These are phyloP conservation scores for Labrus mixtus DNA, from an alignment of 2,113 vertebrate species.

Conservation along the genomic window DNA sequence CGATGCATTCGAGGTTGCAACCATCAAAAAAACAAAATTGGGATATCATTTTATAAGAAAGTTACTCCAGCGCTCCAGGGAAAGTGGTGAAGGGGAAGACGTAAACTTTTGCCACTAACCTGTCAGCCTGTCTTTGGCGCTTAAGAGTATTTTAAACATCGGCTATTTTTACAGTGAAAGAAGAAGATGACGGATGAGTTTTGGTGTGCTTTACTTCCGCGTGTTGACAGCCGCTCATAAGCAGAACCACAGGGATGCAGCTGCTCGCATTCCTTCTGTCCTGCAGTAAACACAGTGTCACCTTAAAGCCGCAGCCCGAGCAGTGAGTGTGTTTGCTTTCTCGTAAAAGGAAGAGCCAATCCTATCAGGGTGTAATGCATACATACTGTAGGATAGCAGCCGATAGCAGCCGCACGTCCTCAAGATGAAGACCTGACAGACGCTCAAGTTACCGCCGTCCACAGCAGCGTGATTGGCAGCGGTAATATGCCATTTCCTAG, in stretches of 20 bases:
- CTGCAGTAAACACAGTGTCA: constrained; percentile 30
- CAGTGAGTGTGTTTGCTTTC: neutral
- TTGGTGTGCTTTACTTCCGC: constrained; percentile 37
- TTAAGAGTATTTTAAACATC: constrained; percentile 20
- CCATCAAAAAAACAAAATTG: neutral
- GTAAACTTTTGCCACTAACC: constrained; percentile 23
- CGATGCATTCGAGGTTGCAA: neutral
- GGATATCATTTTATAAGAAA: neutral
- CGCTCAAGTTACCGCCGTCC: constrained; percentile 53
- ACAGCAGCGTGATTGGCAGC: constrained; percentile 60
- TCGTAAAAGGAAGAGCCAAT: constrained; percentile 4
- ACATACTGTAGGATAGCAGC: constrained; percentile 30
- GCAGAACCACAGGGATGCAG: constrained; percentile 16
- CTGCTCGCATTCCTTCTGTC: constrained; percentile 27
- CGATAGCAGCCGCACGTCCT: constrained; percentile 9
- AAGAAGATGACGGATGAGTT: constrained; percentile 43
- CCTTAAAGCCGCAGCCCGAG: constrained; percentile 42
- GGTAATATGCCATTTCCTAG: constrained; percentile 72
- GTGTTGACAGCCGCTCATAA: constrained; percentile 9
- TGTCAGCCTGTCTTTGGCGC: constrained; percentile 8
- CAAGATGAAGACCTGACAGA: constrained; percentile 31
- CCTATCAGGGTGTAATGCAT: constrained; percentile 17
- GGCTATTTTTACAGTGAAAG: constrained; percentile 44
- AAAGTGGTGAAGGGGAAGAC: constrained; percentile 26
- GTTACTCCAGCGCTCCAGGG: neutral